Evolutionary conservation across 2,888 invertebrate species (phyloP).

Genomic region (Melipona bicolor): DNA sequence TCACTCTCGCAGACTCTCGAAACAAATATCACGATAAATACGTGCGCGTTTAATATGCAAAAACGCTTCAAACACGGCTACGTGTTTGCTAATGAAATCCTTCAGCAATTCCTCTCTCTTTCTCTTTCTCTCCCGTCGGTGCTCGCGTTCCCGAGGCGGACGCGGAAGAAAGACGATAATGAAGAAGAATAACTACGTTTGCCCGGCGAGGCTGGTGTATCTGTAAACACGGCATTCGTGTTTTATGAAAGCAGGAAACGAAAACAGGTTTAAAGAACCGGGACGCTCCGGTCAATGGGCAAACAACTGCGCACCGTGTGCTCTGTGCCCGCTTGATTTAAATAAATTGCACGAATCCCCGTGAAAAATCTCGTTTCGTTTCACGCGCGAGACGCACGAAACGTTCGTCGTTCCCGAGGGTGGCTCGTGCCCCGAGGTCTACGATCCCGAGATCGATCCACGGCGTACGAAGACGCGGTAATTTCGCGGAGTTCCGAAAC

Average conservation of each 20-base stretch:
- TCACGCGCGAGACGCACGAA: neutral
- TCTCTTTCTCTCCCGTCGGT: too few relatives aligned
- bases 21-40: constrained; percentile 31
- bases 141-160: constrained; percentile 20
- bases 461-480: neutral
- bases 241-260: constrained; percentile 56
- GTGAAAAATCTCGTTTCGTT: constrained; percentile 38
- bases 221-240: constrained; percentile 55
- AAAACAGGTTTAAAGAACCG: constrained; percentile 62
- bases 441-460: neutral
- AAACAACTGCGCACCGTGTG: constrained; percentile 26
- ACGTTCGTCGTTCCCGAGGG: neutral
- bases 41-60: constrained; percentile 40
- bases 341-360: constrained; percentile 39
- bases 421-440: neutral
- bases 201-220: constrained; percentile 32
- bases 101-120: constrained; percentile 21
- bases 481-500: neutral
- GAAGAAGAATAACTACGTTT: constrained; percentile 56
- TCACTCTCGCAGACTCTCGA: neutral
- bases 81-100: constrained; percentile 60
- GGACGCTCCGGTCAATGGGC: constrained; percentile 40
- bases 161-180: constrained; percentile 55
- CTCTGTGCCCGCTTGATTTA: constrained; percentile 30
- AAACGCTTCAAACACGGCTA: constrained; percentile 37